Evolutionary conservation across 2,113 vertebrate genomes (phyloP).

Genomic region (Hemicordylus capensis): DNA sequence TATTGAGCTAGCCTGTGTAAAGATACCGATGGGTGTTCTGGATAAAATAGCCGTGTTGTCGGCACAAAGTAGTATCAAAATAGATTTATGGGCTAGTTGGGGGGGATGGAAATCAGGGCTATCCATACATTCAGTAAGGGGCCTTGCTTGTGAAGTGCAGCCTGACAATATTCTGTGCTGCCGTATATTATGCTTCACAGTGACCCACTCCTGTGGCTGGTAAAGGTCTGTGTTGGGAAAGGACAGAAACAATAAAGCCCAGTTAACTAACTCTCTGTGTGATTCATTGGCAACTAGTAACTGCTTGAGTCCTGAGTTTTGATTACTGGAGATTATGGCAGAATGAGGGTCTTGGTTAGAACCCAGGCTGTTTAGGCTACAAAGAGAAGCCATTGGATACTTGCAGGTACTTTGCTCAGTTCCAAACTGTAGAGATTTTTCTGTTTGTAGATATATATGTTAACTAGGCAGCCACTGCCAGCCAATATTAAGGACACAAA

Average conservation of each 20-base stretch:
- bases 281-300: neutral
- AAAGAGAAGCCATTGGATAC: neutral
- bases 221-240: neutral
- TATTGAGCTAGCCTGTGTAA: no score
- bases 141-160: neutral
- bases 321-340: neutral
- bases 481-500: neutral
- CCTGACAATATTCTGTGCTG: neutral
- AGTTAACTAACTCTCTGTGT: neutral
- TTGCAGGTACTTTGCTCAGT: neutral
- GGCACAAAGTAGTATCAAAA: no score
- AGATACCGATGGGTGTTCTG: no score
- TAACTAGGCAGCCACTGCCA: neutral
- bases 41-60: no score
- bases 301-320: neutral
- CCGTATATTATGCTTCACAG: neutral
- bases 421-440: neutral
- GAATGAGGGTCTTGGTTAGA: neutral
- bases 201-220: neutral
- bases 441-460: neutral
- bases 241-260: neutral
- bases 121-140: no score
- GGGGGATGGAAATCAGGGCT: no score
- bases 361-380: neutral
- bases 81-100: no score